Conservation (phyloP, 37 sponge, comb jelly and placozoan genomes). For the Diacarnus erythraeanus region DNA sequence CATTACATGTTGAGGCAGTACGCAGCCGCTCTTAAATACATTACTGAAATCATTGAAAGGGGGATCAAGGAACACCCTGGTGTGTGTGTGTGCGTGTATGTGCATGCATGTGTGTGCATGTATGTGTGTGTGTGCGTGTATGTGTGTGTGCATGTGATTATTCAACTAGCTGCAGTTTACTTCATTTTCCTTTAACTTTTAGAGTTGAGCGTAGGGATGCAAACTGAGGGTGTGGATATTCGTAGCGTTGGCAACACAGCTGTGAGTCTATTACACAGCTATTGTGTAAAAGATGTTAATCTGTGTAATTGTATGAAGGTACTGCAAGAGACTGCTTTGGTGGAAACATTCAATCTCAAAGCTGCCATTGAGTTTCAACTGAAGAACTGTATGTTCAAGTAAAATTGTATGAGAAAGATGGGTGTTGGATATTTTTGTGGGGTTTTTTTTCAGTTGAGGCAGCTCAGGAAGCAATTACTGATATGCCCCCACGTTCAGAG, state of each 20-base stretch:
- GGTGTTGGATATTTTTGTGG: no score
- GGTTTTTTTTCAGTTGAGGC: slow-evolving; percentile 58
- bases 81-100: slow-evolving; percentile 1
- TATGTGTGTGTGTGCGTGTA: slow-evolving; percentile 6
- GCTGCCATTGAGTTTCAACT: slow-evolving; percentile 98
- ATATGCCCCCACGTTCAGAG: slow-evolving; percentile 96
- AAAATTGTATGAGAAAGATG: not conserved
- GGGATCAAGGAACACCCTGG: slow-evolving; percentile 94
- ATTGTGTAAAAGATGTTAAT: not conserved
- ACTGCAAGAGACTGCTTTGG: slow-evolving; percentile 94
- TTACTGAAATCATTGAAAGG: slow-evolving; percentile 93
- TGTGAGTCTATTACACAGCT: slow-evolving; percentile 36
- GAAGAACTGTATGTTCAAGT: slow-evolving; percentile 81
- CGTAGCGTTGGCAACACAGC: slow-evolving; percentile 94
- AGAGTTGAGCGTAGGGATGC: slow-evolving; percentile 95
- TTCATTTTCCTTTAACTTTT: not conserved
- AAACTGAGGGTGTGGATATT: slow-evolving; percentile 94
- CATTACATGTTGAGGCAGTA: slow-evolving; percentile 92
- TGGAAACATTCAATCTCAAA: slow-evolving; percentile 96
- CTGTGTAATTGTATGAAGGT: slow-evolving; percentile 40
- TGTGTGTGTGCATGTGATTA: slow-evolving; percentile 4
- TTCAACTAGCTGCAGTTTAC: no score
- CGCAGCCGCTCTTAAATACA: slow-evolving; percentile 87
- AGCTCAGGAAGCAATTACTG: slow-evolving; percentile 93
- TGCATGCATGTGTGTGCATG: not conserved